Base-by-base conservation (phyloP, 2,888 invertebrate genomes). In the Ormyrus nitidulus region DNA sequence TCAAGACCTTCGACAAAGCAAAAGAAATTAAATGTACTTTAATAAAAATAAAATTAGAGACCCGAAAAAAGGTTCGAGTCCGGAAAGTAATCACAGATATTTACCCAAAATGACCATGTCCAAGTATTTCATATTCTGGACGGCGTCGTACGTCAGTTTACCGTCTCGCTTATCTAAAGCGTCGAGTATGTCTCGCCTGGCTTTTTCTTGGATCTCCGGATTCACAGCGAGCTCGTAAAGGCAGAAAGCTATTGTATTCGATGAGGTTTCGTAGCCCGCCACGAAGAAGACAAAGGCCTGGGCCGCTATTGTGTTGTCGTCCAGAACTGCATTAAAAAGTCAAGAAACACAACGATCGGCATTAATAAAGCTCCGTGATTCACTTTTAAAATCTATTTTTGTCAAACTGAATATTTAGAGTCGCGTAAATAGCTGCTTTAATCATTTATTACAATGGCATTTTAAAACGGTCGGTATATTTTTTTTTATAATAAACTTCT, bases 241-340 rank as follows among this genome's bases (percentile, higher is more conserved):
- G 62, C 89, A 89, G 71, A 90, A 91, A 10, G 89, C 86, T 70
- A 91, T 89, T 10, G 90, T 89, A 66, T 86, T 89, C 3, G 91
- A 88, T 0, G 90, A 88, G 0, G 91, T 90, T 81, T 91, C 90
- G 73, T 88, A 88, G 8, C 90, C 91, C 51, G 90, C 90, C 7
- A 84, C 86, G 82, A 90, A 91, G 81, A 91, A 90, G 6, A 88
- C 88, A 81, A 90, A 89, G 0, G 89, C 89, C 77, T 91, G 90
- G 9, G 91, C 90, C 4, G 89, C 89, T 79, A 91, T 88, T 70
- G 85, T 83, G 79, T 88, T 86, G 61, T 89, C 88, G 81, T 88
- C 87, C 72, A 89, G 77, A 80, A 86, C 89, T 89, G 70, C 3
- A 34, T 19, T 10, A 69, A 69, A 66, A 56, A 77, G 11, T n/a